Evolutionary conservation across 2,797 vertebrate genomes (phyloP).

Genomic region (Hephaestus fuliginosus): DNA sequence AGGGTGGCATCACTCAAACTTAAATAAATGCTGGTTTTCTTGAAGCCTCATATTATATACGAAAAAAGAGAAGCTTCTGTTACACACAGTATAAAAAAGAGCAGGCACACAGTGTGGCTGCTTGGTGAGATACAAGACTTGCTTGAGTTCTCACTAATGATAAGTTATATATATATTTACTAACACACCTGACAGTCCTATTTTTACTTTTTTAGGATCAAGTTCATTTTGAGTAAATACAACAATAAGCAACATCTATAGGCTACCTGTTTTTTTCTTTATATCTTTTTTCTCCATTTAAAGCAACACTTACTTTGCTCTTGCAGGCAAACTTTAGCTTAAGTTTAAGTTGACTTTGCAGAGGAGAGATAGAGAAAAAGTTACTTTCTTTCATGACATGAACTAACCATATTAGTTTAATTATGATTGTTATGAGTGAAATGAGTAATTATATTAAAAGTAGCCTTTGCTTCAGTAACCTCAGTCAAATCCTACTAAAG

Average conservation of each 20-base stretch:
- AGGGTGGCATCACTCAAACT: neutral
- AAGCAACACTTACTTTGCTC: conserved; percentile 6
- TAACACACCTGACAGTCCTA: neutral
- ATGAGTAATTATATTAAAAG: no score
- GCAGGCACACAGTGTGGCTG: neutral
- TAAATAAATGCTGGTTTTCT: neutral
- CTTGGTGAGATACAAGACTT: neutral
- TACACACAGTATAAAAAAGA: neutral
- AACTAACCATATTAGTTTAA: neutral
- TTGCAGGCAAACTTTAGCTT: no score
- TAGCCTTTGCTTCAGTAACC: neutral
- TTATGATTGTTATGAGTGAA: neutral
- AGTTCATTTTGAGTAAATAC: neutral
- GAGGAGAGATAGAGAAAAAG: neutral
- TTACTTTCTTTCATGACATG: neutral
- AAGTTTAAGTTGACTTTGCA: neutral
- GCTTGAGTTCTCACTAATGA: neutral
- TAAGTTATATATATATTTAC: neutral
- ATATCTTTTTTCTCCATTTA: neutral
- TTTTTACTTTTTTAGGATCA: neutral
- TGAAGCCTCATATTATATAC: neutral
- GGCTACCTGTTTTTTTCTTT: neutral
- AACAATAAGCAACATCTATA: neutral
- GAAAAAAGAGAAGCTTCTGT: neutral
- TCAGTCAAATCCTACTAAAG: neutral